These are phyloP conservation scores for Drosophila falleni DNA, from an alignment of 2,888 invertebrate genomes.

Conservation along the genomic window DNA sequence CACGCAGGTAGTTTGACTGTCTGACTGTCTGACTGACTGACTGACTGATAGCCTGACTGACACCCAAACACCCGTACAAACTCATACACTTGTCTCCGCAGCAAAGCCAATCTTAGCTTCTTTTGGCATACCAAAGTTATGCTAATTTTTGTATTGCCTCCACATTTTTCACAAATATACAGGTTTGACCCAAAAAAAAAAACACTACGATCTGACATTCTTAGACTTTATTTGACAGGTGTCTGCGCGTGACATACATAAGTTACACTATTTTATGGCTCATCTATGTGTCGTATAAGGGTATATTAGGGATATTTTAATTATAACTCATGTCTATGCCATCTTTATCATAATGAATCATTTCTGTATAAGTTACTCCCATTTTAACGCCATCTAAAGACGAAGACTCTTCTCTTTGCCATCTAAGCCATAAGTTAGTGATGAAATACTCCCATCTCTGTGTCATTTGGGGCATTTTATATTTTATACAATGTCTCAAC, in stretches of 20 bases:
- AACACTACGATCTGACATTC: conserved; percentile 28
- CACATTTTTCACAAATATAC: conserved; percentile 36
- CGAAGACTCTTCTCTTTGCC: not conserved
- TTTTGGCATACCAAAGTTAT: conserved; percentile 38
- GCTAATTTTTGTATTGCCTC: conserved; percentile 45
- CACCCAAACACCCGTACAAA: conserved; percentile 27
- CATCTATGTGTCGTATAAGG: not conserved
- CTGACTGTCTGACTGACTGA: not conserved
- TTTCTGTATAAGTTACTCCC: not conserved
- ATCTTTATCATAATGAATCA: not conserved
- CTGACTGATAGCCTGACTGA: conserved; percentile 18
- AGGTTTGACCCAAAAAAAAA: conserved; percentile 59
- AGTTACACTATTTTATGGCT: not conserved
- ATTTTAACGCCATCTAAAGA: not conserved
- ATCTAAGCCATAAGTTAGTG: not conserved
- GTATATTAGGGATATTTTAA: not conserved
- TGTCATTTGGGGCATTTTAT: conserved; percentile 4
- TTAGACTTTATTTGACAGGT: conserved; percentile 32
- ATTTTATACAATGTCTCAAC: not conserved
- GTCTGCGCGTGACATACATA: conserved; percentile 49
- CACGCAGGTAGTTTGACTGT: conserved; percentile 41
- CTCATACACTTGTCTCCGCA: conserved; percentile 1
- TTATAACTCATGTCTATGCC: not conserved
- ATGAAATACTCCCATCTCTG: conserved; percentile 4
- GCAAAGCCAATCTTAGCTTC: conserved; percentile 7